Base-by-base conservation (phyloP, 2,888 invertebrate species). In the Abscondita cerata region DNA sequence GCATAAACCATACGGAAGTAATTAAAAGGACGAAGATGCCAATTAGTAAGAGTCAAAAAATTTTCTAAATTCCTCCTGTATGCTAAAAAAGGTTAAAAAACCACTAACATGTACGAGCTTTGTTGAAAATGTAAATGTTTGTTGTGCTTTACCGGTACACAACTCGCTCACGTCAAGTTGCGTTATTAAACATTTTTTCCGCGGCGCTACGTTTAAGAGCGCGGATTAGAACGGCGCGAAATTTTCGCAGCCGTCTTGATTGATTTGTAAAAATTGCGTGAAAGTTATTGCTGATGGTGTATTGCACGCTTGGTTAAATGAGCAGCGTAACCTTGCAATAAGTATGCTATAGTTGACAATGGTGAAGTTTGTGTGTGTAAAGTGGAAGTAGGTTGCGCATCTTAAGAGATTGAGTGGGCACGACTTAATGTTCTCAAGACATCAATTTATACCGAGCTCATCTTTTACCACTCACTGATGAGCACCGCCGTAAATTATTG, bases 301-400 rank as follows among this genome's bases (percentile, higher is more conserved):
- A 25, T 25, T 25, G 6, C 25, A 25, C 25, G 6, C n/a, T n/a
- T n/a, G n/a, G 25, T 25, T 25, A 25, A 25, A 6, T 25, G 6
- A 25, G 18, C 13, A 52, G 9, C 25, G 15, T 15, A 3, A 50
- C 36, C 54, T 62, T 52, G 47, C 4, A 12, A 56, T 64, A 48
- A 53, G 33, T 13, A 19, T 9, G 40, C 55, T 53, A 36, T 19
- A 54, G 56, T 59, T 59, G 63, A 64, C 63, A 64, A 64, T 64
- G 51, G 59, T 50, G 50, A 51, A 48, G 59, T 59, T 58, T 62
- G 44, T 44, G 44, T 54, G 55, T 58, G 59, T 52, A 51, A 52
- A 55, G 55, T 47, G 52, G 59, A 67, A 65, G 67, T 67, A 67
- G 67, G 67, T 65, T 67, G 65, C 61, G 61, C 67, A 65, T 65